phyloP scores from a whole-genome alignment of 2,113 vertebrate species.

The Thalassoma bifasciatum region DNA sequence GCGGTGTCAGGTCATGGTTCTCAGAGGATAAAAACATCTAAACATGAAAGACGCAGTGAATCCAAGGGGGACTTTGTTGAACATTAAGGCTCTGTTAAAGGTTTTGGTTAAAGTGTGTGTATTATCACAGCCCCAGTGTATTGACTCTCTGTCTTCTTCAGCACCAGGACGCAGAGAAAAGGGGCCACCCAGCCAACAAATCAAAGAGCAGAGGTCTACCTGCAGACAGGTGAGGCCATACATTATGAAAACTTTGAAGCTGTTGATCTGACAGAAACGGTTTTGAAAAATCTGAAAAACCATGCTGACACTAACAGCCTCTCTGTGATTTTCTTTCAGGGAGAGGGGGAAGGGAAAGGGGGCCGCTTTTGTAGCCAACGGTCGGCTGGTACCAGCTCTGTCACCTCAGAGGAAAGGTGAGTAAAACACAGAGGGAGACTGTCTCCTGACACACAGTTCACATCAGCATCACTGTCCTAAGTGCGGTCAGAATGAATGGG shows the following conservation, averaged over 20 bases:
- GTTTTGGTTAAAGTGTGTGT: background rate
- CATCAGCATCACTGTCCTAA: background rate
- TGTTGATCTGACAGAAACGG: too few relatives aligned
- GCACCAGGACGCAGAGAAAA: constrained; percentile 50
- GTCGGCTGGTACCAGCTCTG: constrained; percentile 73
- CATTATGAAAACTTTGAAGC: background rate
- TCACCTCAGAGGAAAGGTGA: constrained; percentile 86
- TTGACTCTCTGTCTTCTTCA: constrained; percentile 17
- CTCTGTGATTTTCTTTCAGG: constrained; percentile 37
- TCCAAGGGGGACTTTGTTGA: background rate
- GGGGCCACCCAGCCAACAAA: constrained; percentile 34
- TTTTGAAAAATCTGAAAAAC: background rate
- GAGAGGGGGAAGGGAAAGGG: constrained; percentile 56
- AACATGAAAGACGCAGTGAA: background rate
- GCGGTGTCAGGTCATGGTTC: too few relatives aligned
- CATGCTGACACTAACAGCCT: background rate
- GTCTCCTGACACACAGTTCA: too few relatives aligned
- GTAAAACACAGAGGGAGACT: background rate
- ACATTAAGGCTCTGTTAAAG: background rate
- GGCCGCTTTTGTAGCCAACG: constrained; percentile 76
- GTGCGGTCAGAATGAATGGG: too few relatives aligned
- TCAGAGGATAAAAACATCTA: too few relatives aligned
- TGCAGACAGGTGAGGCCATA: constrained; percentile 52
- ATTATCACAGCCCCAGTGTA: too few relatives aligned
- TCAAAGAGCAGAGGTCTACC: constrained; percentile 51